Evolutionary conservation across 2,113 vertebrate genomes (phyloP).

Genomic region (Rutilus rutilus): DNA sequence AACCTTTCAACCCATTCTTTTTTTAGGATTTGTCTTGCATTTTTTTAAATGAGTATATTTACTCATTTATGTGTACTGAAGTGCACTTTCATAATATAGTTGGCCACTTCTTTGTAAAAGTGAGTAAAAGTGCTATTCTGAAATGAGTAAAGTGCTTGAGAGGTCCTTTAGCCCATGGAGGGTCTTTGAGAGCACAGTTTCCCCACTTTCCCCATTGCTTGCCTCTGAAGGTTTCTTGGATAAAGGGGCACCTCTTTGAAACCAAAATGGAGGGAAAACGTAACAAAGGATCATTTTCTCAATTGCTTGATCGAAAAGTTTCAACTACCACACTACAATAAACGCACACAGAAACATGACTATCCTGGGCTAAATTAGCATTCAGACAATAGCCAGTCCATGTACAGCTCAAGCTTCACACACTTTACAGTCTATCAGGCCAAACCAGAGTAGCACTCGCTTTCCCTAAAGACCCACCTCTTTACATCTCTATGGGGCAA

Average conservation of each 20-base stretch:
- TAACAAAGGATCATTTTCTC: slow-evolving; percentile 74
- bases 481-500: slow-evolving; percentile 84
- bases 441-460: slow-evolving; percentile 69
- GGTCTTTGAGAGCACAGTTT: slow-evolving; percentile 60
- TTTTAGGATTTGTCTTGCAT: background rate
- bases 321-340: slow-evolving; percentile 66
- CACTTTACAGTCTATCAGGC: slow-evolving; percentile 74
- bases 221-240: slow-evolving; percentile 58
- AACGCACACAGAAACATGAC: slow-evolving; percentile 69
- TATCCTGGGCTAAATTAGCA: slow-evolving; percentile 69
- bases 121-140: slow-evolving; percentile 37
- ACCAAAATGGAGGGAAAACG: slow-evolving; percentile 67
- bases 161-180: slow-evolving; percentile 64
- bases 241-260: slow-evolving; percentile 68
- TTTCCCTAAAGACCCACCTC: slow-evolving; percentile 72
- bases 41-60: slow-evolving; percentile 25
- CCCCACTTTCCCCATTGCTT: slow-evolving; percentile 40
- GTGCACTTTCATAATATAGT: slow-evolving; percentile 55
- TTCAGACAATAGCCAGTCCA: slow-evolving; percentile 71
- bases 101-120: slow-evolving; percentile 61
- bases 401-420: slow-evolving; percentile 64
- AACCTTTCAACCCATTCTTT: background rate
- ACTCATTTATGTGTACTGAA: slow-evolving; percentile 49
- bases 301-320: slow-evolving; percentile 73
- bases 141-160: slow-evolving; percentile 51